Percentiles rank a stretch among this genome's conserved stretches.
phyloP scores from a whole-genome alignment of 1,140 invertebrate genomes.

The Pseudachorutes palmiensis region DNA sequence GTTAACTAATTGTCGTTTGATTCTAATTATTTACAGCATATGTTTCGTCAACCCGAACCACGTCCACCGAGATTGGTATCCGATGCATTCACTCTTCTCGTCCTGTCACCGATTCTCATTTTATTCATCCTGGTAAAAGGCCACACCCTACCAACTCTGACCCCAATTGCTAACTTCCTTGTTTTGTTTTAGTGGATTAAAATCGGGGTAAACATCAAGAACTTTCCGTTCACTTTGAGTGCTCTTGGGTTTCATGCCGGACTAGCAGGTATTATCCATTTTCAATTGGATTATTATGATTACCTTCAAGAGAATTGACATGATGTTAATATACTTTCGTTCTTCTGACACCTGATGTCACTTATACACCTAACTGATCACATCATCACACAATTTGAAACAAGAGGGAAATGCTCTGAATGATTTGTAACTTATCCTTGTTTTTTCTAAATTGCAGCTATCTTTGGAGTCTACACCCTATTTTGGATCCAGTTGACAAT shows the following conservation, averaged over 20 bases:
- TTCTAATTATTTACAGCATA: constrained; percentile 55
- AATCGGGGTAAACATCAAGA: constrained; percentile 79
- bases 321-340: constrained; percentile 37
- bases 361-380: constrained; percentile 18
- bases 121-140: constrained; percentile 62
- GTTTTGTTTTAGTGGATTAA: constrained; percentile 61
- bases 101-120: constrained; percentile 69
- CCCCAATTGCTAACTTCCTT: constrained; percentile 16
- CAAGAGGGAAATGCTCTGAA: neutral
- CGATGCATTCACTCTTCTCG: constrained; percentile 78
- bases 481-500: constrained; percentile 36
- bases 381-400: neutral
- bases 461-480: constrained; percentile 34
- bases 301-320: neutral
- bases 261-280: constrained; percentile 54
- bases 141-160: neutral
- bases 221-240: constrained; percentile 68
- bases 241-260: constrained; percentile 81
- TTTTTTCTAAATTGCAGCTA: constrained; percentile 25
- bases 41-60: constrained; percentile 85
- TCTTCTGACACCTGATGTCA: constrained; percentile 27
- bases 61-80: constrained; percentile 79
- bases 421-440: neutral
- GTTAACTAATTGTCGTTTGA: neutral
- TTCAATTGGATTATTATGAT: neutral